A percentile compares a stretch with the other conserved stretches of the same genome.
These are phyloP conservation scores for Menura novaehollandiae DNA, from an alignment of 2,113 vertebrate species.

Conservation along the genomic window DNA sequence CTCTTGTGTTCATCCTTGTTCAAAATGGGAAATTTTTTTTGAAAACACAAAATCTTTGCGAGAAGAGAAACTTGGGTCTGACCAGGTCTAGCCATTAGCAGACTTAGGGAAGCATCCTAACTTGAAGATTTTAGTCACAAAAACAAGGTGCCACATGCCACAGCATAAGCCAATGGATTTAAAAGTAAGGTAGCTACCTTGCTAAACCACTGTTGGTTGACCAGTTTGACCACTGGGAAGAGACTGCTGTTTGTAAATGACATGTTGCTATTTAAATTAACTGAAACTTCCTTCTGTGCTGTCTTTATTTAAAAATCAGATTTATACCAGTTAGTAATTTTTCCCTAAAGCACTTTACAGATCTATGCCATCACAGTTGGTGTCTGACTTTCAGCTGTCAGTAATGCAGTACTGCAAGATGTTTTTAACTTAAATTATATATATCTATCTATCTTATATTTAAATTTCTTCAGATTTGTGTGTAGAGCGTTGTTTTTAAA, in stretches of 20 bases:
- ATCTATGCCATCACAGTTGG: slow-evolving; percentile 41
- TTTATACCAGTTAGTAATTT: slow-evolving; percentile 19
- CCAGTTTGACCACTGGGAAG: neutral
- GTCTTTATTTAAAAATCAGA: slow-evolving; percentile 42
- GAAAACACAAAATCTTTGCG: neutral
- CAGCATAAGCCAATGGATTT: neutral
- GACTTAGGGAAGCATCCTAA: neutral
- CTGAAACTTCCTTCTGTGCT: neutral
- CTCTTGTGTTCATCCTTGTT: neutral
- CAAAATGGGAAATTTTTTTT: neutral
- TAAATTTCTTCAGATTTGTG: slow-evolving; percentile 30
- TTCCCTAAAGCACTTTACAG: slow-evolving; percentile 42
- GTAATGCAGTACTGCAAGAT: slow-evolving; percentile 33
- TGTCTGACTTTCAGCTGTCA: slow-evolving; percentile 54
- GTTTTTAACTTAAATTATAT: slow-evolving; percentile 41
- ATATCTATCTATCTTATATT: neutral
- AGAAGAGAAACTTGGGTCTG: neutral
- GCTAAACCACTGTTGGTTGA: neutral
- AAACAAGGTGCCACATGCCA: neutral
- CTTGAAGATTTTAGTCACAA: neutral
- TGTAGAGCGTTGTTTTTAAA: slow-evolving; percentile 40
- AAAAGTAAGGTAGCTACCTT: neutral
- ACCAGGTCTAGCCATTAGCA: neutral
- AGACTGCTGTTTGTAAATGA: neutral
- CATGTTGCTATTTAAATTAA: neutral